These are phyloP conservation scores for Leptodactylus fallax DNA, from an alignment of 2,797 vertebrate genomes.

Conservation along the genomic window DNA sequence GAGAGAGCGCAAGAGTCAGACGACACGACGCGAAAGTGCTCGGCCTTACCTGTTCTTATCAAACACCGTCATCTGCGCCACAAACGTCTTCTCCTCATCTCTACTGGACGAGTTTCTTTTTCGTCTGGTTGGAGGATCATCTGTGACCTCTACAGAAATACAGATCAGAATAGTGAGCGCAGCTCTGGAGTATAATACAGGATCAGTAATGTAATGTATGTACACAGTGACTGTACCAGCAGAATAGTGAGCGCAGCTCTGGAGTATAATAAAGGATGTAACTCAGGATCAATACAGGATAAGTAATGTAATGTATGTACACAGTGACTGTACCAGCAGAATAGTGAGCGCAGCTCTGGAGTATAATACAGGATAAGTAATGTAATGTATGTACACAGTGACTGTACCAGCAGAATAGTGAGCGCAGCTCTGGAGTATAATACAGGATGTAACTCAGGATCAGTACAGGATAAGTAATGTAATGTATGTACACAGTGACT, in stretches of 20 bases:
- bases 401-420: too few relatives aligned
- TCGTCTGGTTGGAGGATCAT: conserved; percentile 86
- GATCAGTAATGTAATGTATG: neutral
- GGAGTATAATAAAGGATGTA: neutral
- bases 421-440: too few relatives aligned
- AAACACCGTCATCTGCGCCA: conserved; percentile 98
- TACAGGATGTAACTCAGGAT: too few relatives aligned
- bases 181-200: neutral
- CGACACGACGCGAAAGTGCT: neutral
- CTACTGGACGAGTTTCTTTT: conserved; percentile 89
- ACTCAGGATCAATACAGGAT: too few relatives aligned
- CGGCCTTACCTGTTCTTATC: conserved; percentile 90
- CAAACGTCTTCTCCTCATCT: conserved; percentile 90
- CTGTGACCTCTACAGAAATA: conserved; percentile 85
- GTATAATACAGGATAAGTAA: too few relatives aligned
- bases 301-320: too few relatives aligned
- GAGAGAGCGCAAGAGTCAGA: too few relatives aligned
- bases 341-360: neutral
- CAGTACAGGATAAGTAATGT: too few relatives aligned
- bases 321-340: too few relatives aligned
- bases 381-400: too few relatives aligned
- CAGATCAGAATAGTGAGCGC: neutral
- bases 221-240: neutral
- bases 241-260: neutral
- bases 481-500: too few relatives aligned